Percentiles rank a stretch among this genome's conserved stretches.
Evolutionary conservation across 2,888 invertebrate genomes (phyloP).

Genomic region (Synergus itoensis): DNA sequence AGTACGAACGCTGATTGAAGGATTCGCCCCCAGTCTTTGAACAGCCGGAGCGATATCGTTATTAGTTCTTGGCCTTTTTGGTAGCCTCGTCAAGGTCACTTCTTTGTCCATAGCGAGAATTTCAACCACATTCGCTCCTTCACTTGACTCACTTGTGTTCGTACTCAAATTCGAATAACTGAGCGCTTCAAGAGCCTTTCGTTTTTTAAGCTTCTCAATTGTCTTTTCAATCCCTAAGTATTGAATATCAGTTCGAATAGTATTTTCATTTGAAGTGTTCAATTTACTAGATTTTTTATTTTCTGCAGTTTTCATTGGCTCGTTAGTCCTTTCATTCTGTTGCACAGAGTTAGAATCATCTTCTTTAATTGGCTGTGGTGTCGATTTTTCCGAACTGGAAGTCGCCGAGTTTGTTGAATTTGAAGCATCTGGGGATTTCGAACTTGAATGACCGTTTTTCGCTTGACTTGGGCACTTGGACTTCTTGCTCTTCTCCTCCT

Average conservation of each 20-base stretch:
- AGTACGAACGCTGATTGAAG: conserved; percentile 90
- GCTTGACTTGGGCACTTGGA: conserved; percentile 74
- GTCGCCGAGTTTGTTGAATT: conserved; percentile 20
- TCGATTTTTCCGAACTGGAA: conserved; percentile 57
- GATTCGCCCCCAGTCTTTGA: conserved; percentile 86
- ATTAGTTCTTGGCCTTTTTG: conserved; percentile 77
- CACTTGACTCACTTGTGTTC: conserved; percentile 50
- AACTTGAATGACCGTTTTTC: conserved; percentile 44
- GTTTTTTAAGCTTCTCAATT: conserved; percentile 74
- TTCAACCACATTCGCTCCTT: conserved; percentile 69
- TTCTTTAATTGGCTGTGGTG: conserved; percentile 52
- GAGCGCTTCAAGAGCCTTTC: conserved; percentile 70
- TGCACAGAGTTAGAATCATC: conserved; percentile 34
- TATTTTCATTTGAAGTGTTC: conserved; percentile 58
- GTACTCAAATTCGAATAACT: conserved; percentile 57
- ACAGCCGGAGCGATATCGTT: conserved; percentile 82
- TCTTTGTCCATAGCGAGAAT: conserved; percentile 81
- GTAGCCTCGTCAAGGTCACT: conserved; percentile 81
- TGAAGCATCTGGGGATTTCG: conserved; percentile 50
- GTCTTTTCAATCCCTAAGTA: conserved; percentile 70
- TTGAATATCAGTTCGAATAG: conserved; percentile 59
- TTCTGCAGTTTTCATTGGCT: conserved; percentile 30
- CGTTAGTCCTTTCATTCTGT: conserved; percentile 36
- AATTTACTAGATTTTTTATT: background rate
- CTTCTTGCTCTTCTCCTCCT: conserved; percentile 77